Percentiles rank a stretch among this genome's conserved stretches.
These are phyloP conservation scores for Seira sanloemensis DNA, from an alignment of 2,888 invertebrate species.

Conservation along the genomic window DNA sequence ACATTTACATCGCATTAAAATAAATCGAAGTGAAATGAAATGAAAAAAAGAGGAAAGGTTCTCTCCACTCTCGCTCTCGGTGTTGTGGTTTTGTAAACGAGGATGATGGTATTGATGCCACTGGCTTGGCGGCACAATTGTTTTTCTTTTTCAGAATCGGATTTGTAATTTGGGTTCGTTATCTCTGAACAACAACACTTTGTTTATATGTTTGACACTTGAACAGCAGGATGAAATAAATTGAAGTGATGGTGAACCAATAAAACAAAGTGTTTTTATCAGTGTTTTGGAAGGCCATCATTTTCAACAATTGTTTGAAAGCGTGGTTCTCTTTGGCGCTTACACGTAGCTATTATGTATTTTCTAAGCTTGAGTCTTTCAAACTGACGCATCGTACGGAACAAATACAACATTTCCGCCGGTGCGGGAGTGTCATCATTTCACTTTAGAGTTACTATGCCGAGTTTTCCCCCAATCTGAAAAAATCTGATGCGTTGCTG, in stretches of 20 bases:
- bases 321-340: not conserved
- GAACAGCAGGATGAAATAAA: conserved; percentile 10
- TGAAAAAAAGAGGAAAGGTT: not conserved
- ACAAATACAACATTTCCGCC: too few relatives aligned
- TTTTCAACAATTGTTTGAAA: not conserved
- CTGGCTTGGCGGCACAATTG: not conserved
- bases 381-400: too few relatives aligned
- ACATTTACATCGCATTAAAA: conserved; percentile 4
- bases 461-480: too few relatives aligned
- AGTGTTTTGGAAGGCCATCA: not conserved
- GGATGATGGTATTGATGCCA: not conserved
- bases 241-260: not conserved
- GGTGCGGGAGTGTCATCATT: too few relatives aligned
- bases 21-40: not conserved
- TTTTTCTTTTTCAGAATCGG: conserved; percentile 32
- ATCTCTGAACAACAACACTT: conserved; percentile 36
- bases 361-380: too few relatives aligned
- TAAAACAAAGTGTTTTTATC: not conserved
- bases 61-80: not conserved
- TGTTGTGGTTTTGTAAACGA: not conserved
- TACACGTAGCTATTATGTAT: not conserved
- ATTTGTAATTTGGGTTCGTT: conserved; percentile 59
- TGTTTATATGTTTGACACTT: conserved; percentile 51
- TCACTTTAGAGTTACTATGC: too few relatives aligned
- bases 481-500: too few relatives aligned